Evolutionary conservation across 2,888 invertebrate species (phyloP), one percentile per base, ranked within the genome.

Genomic region (Diarsia brunnea): DNA sequence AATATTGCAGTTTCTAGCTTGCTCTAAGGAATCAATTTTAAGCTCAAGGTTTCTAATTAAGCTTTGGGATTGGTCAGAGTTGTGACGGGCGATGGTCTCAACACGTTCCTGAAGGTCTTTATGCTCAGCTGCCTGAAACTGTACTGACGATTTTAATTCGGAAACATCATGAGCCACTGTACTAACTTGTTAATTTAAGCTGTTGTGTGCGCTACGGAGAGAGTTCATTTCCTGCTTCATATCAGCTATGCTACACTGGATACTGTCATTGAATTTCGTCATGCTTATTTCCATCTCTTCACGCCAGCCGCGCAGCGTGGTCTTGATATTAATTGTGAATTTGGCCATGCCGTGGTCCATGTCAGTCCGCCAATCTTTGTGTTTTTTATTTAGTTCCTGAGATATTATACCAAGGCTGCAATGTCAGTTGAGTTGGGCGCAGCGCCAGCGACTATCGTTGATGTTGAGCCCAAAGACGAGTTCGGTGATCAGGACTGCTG

Each of bases 1-100:
- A 31, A 72, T 31, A n/a, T 66, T 72, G 21, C 66, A 66, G 7
- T 47, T 38, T n/a, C 65, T 43, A 3, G 65, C 60, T 31, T 51
- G 58, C 43, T 73, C 72, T 2, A 73, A n/a, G 4, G 21, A 43
- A 16, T 73, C n/a, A 21, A 53, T 63, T 43, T 68, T 73, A 10
- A 11, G 12, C 8, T 51, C 66, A 14, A 51, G 31, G 31, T 1
- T 45, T 4, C 19, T n/a, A 2, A 58, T 5, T 31, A 47, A 27
- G 31, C 0, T 49, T 47, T 21, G n/a, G 4, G 61, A 21, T 27
- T 53, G 16, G 5, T 24, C 53, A n/a, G 53, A 67, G 11, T n/a
- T 53, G n/a, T 16, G 38, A n/a, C 38, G 43, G 16, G 43, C 12
- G 4, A 45, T 68, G 68, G 4, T 24, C 4, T 55, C 43, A 2